A percentile compares a stretch with the other conserved stretches of the same genome.
These are phyloP conservation scores for Perdix hodgsoniae DNA, from an alignment of 2,797 vertebrate species.

Conservation along the genomic window DNA sequence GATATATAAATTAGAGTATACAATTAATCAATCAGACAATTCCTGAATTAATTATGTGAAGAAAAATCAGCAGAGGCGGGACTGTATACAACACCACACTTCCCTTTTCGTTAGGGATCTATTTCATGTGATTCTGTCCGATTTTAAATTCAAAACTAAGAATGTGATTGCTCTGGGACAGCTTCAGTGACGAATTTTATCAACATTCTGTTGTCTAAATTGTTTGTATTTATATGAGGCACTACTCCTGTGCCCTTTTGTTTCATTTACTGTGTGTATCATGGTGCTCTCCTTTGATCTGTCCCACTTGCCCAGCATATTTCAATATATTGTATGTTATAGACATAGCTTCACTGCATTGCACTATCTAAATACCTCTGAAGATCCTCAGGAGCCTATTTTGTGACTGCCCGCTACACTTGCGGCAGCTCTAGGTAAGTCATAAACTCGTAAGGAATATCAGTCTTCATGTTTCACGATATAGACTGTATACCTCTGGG, in stretches of 20 bases:
- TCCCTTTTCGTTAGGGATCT: neutral
- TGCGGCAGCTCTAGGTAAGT: neutral
- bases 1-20: slow-evolving; percentile 71
- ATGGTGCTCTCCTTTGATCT: neutral
- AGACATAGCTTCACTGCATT: neutral
- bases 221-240: neutral
- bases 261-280: neutral
- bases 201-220: neutral
- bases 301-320: neutral
- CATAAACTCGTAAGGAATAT: neutral
- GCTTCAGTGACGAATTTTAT: neutral
- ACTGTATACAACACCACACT: slow-evolving; percentile 8
- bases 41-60: slow-evolving; percentile 72
- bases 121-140: neutral
- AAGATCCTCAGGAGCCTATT: neutral
- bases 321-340: neutral
- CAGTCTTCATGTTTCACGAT: neutral
- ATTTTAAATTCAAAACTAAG: slow-evolving; percentile 45
- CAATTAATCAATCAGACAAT: slow-evolving; percentile 76
- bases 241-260: neutral
- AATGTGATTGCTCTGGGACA: neutral
- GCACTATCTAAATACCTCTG: neutral
- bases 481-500: neutral
- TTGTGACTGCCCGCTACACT: neutral
- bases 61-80: slow-evolving; percentile 61